These are phyloP conservation scores for Lasioglossum villosulum DNA, from an alignment of 2,888 invertebrate species.

Conservation along the genomic window DNA sequence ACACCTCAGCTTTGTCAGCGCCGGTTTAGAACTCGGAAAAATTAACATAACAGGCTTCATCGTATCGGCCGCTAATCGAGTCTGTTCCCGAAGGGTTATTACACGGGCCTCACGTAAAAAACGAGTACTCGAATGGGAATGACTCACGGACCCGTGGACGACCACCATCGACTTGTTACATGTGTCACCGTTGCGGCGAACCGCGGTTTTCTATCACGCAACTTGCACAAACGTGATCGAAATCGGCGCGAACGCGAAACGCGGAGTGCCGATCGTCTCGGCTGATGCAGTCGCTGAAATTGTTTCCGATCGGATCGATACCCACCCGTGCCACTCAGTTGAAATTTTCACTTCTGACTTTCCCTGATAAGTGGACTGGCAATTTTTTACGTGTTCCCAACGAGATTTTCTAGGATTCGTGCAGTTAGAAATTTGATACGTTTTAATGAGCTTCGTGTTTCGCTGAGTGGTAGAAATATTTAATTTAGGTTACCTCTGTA, in stretches of 20 bases:
- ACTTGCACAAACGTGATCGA: slow-evolving; percentile 20
- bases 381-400: not conserved
- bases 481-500: not conserved
- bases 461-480: not conserved
- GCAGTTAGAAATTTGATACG: not conserved
- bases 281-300: not conserved
- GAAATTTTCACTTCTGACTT: not conserved
- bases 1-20: slow-evolving; percentile 13
- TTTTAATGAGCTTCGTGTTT: not conserved
- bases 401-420: not conserved
- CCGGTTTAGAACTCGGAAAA: not conserved
- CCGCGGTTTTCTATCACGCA: slow-evolving; percentile 48
- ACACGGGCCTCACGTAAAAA: not conserved
- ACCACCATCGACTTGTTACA: slow-evolving; percentile 27
- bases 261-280: not conserved
- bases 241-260: slow-evolving; percentile 17
- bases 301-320: not conserved
- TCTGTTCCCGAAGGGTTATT: slow-evolving; percentile 9
- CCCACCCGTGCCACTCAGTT: not conserved
- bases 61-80: slow-evolving; percentile 7
- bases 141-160: slow-evolving; percentile 10
- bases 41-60: slow-evolving; percentile 16
- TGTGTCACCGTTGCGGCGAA: slow-evolving; percentile 49
- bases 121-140: slow-evolving; percentile 19
- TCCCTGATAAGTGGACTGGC: slow-evolving; percentile 1